Percentiles rank a stretch among this genome's conserved stretches.
Conservation (phyloP, 1,140 invertebrate species). For the Nymphalis io region DNA sequence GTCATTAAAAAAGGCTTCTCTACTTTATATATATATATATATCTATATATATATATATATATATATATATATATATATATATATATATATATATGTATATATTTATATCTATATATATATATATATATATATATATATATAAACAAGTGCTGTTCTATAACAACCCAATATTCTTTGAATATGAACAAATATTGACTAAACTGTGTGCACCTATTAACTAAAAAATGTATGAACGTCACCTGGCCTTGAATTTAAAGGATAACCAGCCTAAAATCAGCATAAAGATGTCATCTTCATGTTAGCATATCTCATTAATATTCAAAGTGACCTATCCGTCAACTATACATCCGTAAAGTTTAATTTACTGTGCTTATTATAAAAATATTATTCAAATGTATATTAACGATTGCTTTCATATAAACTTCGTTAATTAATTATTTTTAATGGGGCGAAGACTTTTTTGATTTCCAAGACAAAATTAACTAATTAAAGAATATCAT, state of each 20-base stretch:
- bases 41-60: too few relatives aligned
- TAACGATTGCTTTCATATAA: constrained; percentile 1
- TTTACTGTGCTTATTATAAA: constrained; percentile 22
- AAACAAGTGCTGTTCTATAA: too few relatives aligned
- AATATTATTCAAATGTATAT: constrained; percentile 10
- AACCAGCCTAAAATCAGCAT: constrained; percentile 40
- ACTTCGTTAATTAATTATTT: constrained; percentile 3
- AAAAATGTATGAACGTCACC: constrained; percentile 1
- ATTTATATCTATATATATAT: too few relatives aligned
- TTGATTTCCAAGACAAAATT: too few relatives aligned
- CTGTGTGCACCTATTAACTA: background rate
- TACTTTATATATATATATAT: too few relatives aligned
- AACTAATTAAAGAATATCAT: too few relatives aligned
- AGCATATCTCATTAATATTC: constrained; percentile 35
- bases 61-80: too few relatives aligned
- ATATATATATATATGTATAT: too few relatives aligned
- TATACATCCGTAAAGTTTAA: constrained; percentile 32
- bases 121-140: too few relatives aligned
- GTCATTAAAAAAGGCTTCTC: too few relatives aligned
- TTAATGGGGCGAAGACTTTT: background rate
- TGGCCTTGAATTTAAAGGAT: constrained; percentile 42
- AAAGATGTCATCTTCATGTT: constrained; percentile 28
- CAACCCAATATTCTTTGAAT: too few relatives aligned
- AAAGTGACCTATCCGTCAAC: constrained; percentile 38
- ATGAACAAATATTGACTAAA: too few relatives aligned